Evolutionary conservation across 2,797 vertebrate genomes (phyloP).

Genomic region (Lithobates sylvaticus): DNA sequence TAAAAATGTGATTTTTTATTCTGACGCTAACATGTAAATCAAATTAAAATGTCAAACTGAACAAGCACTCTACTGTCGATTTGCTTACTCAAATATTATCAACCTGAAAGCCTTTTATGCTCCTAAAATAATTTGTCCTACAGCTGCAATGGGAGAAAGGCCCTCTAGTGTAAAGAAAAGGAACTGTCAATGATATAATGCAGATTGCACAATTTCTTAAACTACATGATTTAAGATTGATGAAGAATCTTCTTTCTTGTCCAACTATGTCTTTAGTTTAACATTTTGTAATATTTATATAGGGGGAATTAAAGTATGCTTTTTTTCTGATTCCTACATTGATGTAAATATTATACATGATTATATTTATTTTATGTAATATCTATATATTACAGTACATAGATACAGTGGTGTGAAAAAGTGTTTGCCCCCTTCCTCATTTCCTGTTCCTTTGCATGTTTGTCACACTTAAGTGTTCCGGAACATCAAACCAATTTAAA

Average conservation of each 20-base stretch:
- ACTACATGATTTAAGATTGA: background rate
- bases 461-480: no score
- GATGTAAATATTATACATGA: no score
- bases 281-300: no score
- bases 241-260: background rate
- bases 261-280: no score
- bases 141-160: background rate
- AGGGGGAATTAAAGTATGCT: no score
- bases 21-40: background rate
- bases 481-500: no score
- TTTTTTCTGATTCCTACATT: no score
- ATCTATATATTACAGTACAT: no score
- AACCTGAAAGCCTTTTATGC: background rate
- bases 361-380: no score
- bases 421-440: no score
- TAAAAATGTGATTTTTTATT: background rate
- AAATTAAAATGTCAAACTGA: background rate
- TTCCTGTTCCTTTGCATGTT: no score
- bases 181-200: background rate
- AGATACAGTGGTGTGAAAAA: no score
- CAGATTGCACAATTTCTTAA: background rate
- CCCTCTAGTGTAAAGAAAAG: constrained; percentile 14
- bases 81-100: background rate
- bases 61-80: background rate
- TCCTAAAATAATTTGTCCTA: background rate